Evolutionary conservation across 2,113 vertebrate species (phyloP), one percentile per base, ranked within the genome.

Genomic region (Mobula birostris): DNA sequence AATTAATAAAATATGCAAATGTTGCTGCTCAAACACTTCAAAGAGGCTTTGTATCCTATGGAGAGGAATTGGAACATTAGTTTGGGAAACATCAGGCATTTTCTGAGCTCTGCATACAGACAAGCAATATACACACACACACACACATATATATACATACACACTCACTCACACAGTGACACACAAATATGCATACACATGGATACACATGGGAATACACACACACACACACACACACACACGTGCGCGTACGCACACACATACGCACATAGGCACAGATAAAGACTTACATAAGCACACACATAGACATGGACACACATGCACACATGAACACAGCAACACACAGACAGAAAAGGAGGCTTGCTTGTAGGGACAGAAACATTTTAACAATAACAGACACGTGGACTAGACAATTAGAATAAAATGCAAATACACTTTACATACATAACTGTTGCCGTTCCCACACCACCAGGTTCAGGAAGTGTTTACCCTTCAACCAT

Each of bases 1-100:
- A 88, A 88, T 88, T 88, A 88, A 88, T 88, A 88, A 63, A 63
- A 88, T 88, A 63, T 63, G 56, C 83, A 88, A 63, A 88, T 88
- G 32, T 12, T n/a, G 83, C 83, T n/a, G 83, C 83, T 88, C 29
- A 88, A 15, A 61, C 56, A 88, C 27, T 88, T 85, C 82, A 85
- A 82, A 58, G 58, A 63, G 27, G 83, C 83, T 63, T 61, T 63
- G 58, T 88, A 63, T 88, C 58, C 83, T 15, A 88, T n/a, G 27
- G 83, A 88, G 58, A 88, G 83, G 83, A 61, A 63, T 63, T 88
- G 9, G 15, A 61, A 88, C 14, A n/a, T 88, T 88, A 58, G 24
- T 63, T 61, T n/a, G 83, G 61, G 15, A n/a, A n/a, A n/a, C 14
- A 63, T 14, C 83, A 63, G 27, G 32, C 29, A 12, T 11, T 82